Evolutionary conservation across 2,888 invertebrate genomes (phyloP).

Genomic region (Nephrotoma appendiculata): DNA sequence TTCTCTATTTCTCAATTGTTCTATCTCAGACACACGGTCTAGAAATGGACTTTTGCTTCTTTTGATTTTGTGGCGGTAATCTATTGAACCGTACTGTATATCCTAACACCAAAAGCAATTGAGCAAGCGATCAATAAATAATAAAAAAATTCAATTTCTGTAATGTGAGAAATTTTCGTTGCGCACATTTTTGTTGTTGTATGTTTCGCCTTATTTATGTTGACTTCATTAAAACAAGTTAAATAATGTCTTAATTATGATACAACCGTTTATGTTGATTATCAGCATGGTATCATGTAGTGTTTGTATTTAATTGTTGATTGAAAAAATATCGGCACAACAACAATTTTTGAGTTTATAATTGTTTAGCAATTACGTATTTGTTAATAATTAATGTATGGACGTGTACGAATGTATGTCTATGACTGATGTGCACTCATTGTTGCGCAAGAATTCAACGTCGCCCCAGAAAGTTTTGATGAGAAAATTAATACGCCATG

Average conservation of each 20-base stretch:
- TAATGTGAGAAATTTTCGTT: neutral
- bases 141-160: neutral
- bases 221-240: neutral
- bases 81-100: neutral
- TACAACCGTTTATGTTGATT: neutral
- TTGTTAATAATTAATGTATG: neutral
- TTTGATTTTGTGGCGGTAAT: too few relatives aligned
- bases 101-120: neutral
- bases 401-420: neutral
- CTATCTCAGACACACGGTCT: too few relatives aligned
- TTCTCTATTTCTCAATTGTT: too few relatives aligned
- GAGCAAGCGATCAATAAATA: neutral
- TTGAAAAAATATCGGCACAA: neutral
- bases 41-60: too few relatives aligned
- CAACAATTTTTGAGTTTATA: neutral
- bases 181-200: neutral
- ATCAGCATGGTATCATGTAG: neutral
- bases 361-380: neutral
- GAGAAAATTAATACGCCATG: neutral
- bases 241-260: neutral
- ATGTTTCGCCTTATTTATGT: neutral
- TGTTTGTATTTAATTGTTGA: neutral
- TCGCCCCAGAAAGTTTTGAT: too few relatives aligned
- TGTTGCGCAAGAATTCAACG: too few relatives aligned
- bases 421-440: too few relatives aligned